Evolutionary conservation across 2,888 invertebrate genomes (phyloP).

Genomic region (Fabriciana adippe): DNA sequence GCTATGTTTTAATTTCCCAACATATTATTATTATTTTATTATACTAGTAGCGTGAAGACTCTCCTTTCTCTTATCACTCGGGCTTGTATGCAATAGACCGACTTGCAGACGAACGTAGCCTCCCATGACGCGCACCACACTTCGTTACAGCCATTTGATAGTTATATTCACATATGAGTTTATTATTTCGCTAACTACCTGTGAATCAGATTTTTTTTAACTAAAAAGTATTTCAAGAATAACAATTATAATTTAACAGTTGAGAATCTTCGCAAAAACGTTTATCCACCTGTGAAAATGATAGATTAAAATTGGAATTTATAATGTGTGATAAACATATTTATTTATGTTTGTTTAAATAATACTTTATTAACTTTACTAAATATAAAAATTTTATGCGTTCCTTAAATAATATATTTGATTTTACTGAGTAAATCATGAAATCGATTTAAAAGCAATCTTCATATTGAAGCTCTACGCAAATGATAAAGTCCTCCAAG

Average conservation of each 20-base stretch:
- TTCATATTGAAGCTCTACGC: conserved; percentile 15
- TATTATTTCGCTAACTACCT: conserved; percentile 10
- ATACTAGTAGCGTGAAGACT: too few relatives aligned
- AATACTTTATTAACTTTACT: too few relatives aligned
- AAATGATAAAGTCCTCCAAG: conserved; percentile 30
- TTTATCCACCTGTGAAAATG: too few relatives aligned
- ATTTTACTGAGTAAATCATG: not conserved
- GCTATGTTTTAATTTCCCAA: too few relatives aligned
- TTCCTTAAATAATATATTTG: too few relatives aligned
- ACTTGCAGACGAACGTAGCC: conserved; percentile 48
- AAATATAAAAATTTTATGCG: too few relatives aligned
- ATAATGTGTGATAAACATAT: too few relatives aligned
- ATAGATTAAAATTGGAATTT: too few relatives aligned
- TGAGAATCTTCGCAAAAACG: too few relatives aligned
- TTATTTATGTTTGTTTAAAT: too few relatives aligned
- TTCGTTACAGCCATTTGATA: conserved; percentile 40
- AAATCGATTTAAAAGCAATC: conserved; percentile 8
- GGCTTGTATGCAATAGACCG: conserved; percentile 3
- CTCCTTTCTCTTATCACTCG: conserved; percentile 15
- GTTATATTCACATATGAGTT: conserved; percentile 18
- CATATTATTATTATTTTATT: too few relatives aligned
- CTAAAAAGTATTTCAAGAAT: not conserved
- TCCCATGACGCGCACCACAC: conserved; percentile 49
- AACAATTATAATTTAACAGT: not conserved
- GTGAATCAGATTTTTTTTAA: not conserved